These are phyloP conservation scores for Mirounga angustirostris DNA, from an alignment of 2,113 vertebrate species.

Conservation along the genomic window DNA sequence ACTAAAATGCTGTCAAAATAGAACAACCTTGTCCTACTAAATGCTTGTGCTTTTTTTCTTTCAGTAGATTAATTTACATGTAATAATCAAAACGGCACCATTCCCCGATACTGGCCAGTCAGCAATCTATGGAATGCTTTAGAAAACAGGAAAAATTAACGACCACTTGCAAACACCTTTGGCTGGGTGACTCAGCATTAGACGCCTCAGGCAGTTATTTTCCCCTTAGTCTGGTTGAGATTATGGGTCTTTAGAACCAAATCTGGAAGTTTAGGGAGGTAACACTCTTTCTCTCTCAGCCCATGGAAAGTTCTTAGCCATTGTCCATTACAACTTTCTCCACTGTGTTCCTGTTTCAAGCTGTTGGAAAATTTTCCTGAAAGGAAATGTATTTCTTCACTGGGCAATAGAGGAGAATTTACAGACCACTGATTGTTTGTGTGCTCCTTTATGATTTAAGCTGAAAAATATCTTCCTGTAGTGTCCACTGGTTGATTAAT, in stretches of 20 bases:
- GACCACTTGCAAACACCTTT: slow-evolving; percentile 53
- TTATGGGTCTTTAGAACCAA: neutral
- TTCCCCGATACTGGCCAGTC: slow-evolving; percentile 75
- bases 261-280: neutral
- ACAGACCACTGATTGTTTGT: neutral
- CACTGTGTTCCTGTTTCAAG: neutral
- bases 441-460: neutral
- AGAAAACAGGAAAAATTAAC: slow-evolving; percentile 59
- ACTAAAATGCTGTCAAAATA: slow-evolving; percentile 84
- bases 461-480: neutral
- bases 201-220: neutral
- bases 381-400: neutral
- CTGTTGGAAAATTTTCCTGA: neutral
- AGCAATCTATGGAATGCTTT: slow-evolving; percentile 66
- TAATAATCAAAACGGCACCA: slow-evolving; percentile 76
- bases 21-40: slow-evolving; percentile 74
- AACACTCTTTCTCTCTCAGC: neutral
- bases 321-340: neutral
- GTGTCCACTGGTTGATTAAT: neutral
- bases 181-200: neutral
- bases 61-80: slow-evolving; percentile 84
- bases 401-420: neutral
- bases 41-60: slow-evolving; percentile 79
- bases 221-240: neutral
- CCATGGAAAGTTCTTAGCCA: neutral